Conservation (phyloP, 2,113 vertebrate genomes). For the Azemiops feae region DNA sequence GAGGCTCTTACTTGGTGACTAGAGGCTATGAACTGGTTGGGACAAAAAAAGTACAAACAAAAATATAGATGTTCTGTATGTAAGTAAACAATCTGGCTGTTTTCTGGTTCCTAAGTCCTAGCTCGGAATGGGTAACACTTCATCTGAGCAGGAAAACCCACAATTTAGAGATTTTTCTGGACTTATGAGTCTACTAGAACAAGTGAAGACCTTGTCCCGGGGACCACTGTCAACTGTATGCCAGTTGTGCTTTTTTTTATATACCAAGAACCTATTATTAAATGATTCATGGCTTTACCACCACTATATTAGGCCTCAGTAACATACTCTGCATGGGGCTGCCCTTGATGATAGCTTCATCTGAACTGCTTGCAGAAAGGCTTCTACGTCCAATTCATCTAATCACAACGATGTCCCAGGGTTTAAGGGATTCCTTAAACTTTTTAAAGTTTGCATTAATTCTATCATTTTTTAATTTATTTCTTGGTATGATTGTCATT, state of each 20-base stretch:
- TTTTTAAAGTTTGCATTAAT: not conserved
- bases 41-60: not conserved
- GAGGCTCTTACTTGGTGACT: not conserved
- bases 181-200: not conserved
- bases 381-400: not conserved
- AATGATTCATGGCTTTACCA: not conserved
- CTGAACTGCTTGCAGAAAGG: not conserved
- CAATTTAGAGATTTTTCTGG: not conserved
- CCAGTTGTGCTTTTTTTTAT: not conserved
- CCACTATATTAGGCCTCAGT: not conserved
- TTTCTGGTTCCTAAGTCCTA: not conserved
- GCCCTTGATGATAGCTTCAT: not conserved
- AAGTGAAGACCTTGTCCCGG: not conserved
- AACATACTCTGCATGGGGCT: not conserved
- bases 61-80: not conserved
- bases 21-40: not conserved
- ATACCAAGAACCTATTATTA: not conserved
- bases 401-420: not conserved
- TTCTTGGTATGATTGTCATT: not conserved
- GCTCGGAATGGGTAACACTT: not conserved
- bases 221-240: not conserved
- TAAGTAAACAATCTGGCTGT: not conserved
- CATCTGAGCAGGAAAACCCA: not conserved
- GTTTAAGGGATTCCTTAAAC: not conserved
- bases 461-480: not conserved